Conservation (phyloP, 2,888 invertebrate genomes). For the Megastigmus dorsalis region DNA sequence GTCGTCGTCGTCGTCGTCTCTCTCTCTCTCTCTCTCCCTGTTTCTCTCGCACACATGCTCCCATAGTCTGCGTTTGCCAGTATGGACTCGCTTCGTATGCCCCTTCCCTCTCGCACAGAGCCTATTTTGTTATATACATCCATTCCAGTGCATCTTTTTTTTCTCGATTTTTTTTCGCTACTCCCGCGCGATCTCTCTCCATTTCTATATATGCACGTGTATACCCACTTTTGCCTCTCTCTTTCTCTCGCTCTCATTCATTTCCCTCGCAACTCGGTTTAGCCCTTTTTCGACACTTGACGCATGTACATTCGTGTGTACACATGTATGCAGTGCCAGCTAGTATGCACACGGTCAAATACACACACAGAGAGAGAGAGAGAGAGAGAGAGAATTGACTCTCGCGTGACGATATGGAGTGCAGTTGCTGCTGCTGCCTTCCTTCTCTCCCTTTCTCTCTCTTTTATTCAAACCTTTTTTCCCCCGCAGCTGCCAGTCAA, state of each 20-base stretch:
- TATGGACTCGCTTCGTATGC: too few relatives aligned
- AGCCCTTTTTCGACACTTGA: slow-evolving; percentile 27
- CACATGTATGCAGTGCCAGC: slow-evolving; percentile 1
- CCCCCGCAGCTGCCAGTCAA: slow-evolving; percentile 30
- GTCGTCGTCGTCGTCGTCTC: too few relatives aligned
- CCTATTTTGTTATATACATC: slow-evolving; percentile 24
- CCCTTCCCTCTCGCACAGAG: slow-evolving; percentile 14
- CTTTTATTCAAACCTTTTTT: slow-evolving; percentile 32
- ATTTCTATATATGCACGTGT: slow-evolving; percentile 24
- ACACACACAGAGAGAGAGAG: too few relatives aligned
- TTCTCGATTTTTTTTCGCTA: slow-evolving; percentile 45
- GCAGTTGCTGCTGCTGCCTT: background rate
- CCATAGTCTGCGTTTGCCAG: too few relatives aligned
- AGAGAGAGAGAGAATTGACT: background rate
- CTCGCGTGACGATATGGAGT: background rate
- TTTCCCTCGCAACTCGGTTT: slow-evolving; percentile 24
- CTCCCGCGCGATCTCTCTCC: slow-evolving; percentile 28
- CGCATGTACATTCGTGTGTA: background rate
- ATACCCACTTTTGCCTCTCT: slow-evolving; percentile 12
- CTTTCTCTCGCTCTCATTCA: slow-evolving; percentile 23
- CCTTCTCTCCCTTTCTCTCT: slow-evolving; percentile 11
- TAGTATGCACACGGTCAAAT: background rate
- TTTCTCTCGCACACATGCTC: slow-evolving; percentile 9
- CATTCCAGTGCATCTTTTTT: slow-evolving; percentile 40
- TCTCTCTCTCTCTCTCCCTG: slow-evolving; percentile 53